Evolutionary conservation across 2,888 invertebrate species (phyloP).

Genomic region (Phaonia tiefii): DNA sequence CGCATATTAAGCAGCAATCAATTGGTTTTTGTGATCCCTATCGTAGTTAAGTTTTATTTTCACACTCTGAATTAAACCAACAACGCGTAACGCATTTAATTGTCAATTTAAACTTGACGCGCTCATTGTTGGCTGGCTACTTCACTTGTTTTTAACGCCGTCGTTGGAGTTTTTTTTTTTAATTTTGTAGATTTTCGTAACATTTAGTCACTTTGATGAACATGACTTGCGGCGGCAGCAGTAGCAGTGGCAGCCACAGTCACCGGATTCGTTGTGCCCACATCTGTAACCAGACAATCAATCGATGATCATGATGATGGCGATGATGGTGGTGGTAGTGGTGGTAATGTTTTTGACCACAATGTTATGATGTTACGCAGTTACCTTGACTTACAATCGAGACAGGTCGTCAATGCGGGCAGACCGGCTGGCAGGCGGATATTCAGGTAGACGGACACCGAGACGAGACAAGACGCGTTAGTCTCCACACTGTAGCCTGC

Average conservation of each 20-base stretch:
- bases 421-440: neutral
- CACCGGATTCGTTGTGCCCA: neutral
- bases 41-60: neutral
- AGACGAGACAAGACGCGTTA: neutral
- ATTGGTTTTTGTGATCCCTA: neutral
- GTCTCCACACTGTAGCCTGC: neutral
- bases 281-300: neutral
- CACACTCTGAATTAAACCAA: neutral
- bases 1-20: neutral
- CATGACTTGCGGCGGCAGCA: neutral
- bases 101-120: conserved; percentile 55
- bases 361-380: neutral
- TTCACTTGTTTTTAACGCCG: conserved; percentile 9
- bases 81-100: conserved; percentile 54
- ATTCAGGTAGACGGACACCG: neutral
- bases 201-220: neutral
- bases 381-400: conserved; percentile 63
- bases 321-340: too few species aligned
- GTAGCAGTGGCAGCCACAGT: neutral
- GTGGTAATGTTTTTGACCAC: conserved; percentile 16
- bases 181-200: neutral
- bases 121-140: conserved; percentile 41
- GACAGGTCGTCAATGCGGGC: conserved; percentile 14
- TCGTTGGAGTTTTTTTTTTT: neutral
- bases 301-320: neutral